Evolutionary conservation across 2,797 vertebrate species (phyloP), one percentile per base, ranked within the genome.

Genomic region (Tragelaphus eurycerus): DNA sequence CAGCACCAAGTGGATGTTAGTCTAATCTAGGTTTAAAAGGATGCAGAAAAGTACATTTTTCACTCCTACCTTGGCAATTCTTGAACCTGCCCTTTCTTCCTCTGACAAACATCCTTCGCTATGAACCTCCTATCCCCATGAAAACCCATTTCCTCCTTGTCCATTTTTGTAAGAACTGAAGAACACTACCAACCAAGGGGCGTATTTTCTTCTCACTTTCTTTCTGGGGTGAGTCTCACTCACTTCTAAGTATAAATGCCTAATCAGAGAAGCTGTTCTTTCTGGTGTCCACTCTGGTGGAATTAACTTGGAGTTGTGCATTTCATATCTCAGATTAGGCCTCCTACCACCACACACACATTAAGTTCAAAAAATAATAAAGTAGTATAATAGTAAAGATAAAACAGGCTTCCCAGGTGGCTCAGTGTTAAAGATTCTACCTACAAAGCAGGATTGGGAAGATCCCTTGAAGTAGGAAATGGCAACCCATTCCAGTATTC

Each of bases 161-260:
- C 74, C 27, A 82, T 87, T 81, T 95, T 89, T 38, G 48, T 11
- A 31, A 23, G 38, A 78, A 67, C 60, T 89, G 0, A 13, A 95
- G 50, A 87, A 59, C 23, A 74, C n/a, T 89, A 43, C 31, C 29
- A 92, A 38, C 29, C 19, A 43, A 29, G 29, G 34, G 93, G 46
- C 34, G 38, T 76, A 46, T 82, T 90, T 97, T 93, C 46, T 89
- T 95, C 92, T 90, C 76, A 86, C 31, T 90, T 82, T 93, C 38
- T 90, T 19, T 27, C 38, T 82, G 29, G 6, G 9, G 23, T 6
- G 25, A 17, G 11, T 76, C 57, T 93, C 2, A 46, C 31, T 97
- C 43, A 55, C 29, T 89, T 38, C 21, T 38, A 67, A 16, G 7
- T 57, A 29, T 79, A 92, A 85, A 16, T 60, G 54, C 16, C 34